Evolutionary conservation across 2,797 vertebrate species (phyloP).

Genomic region (Podargus strigoides): DNA sequence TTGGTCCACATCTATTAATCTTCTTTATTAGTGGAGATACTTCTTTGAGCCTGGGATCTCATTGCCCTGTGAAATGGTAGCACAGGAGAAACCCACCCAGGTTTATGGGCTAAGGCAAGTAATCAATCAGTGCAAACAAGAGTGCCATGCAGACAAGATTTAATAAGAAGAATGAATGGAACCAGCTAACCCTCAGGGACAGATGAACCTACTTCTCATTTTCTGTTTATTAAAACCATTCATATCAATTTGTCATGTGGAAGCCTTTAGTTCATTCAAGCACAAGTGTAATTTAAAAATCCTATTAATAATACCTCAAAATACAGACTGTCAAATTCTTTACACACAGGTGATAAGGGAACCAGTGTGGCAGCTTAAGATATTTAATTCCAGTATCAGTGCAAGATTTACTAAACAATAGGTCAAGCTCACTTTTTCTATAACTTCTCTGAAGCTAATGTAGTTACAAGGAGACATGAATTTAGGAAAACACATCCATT

Average conservation of each 20-base stretch:
- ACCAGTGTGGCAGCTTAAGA: not conserved
- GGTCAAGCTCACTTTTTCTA: not conserved
- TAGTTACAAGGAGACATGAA: not conserved
- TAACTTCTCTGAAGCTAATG: not conserved
- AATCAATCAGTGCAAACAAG: not conserved
- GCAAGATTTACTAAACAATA: not conserved
- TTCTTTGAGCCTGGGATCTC: not conserved
- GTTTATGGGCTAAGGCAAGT: not conserved
- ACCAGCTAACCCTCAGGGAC: conserved; percentile 23
- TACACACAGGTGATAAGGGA: not conserved
- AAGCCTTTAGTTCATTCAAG: conserved; percentile 31
- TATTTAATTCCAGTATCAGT: not conserved
- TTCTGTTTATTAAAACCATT: conserved; percentile 65
- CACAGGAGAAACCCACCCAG: not conserved
- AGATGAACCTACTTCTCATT: conserved; percentile 37
- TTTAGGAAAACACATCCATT: not conserved
- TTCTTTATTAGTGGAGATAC: not conserved
- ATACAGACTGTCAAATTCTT: conserved; percentile 21
- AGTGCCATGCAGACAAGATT: not conserved
- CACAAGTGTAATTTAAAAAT: conserved; percentile 35
- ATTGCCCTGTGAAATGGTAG: not conserved
- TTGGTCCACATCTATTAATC: not conserved
- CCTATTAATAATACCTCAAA: conserved; percentile 38
- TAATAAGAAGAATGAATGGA: conserved; percentile 28
- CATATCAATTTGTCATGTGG: conserved; percentile 53